Conservation (phyloP, 2,797 vertebrate genomes). For the Muscicapa comitata region DNA sequence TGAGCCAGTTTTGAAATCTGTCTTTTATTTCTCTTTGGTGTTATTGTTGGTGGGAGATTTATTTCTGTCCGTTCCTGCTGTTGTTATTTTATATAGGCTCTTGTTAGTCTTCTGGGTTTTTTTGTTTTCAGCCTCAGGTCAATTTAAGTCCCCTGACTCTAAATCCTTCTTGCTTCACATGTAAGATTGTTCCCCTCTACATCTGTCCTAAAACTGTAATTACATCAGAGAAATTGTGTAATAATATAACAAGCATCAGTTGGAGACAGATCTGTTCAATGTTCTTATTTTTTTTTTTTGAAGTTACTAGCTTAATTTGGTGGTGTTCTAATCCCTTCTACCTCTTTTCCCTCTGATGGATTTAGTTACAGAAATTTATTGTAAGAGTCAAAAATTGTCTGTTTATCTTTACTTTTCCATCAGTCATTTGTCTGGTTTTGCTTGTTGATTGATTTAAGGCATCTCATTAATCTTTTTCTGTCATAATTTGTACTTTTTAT, state of each 20-base stretch:
- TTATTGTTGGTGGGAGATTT: slow-evolving; percentile 44
- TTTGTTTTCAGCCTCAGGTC: slow-evolving; percentile 22
- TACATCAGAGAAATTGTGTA: neutral
- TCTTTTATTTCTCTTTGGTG: slow-evolving; percentile 55
- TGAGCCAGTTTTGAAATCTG: slow-evolving; percentile 31
- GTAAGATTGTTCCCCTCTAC: neutral
- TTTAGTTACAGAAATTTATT: neutral
- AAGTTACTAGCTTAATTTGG: neutral
- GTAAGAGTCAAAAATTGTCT: neutral
- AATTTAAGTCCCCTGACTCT: slow-evolving; percentile 7
- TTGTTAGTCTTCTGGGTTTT: slow-evolving; percentile 42
- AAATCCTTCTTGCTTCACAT: slow-evolving; percentile 10
- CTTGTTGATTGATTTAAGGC: neutral
- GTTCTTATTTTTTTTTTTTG: neutral
- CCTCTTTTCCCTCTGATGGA: neutral
- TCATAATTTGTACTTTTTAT: neutral
- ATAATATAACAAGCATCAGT: neutral
- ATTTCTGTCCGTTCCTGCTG: slow-evolving; percentile 34
- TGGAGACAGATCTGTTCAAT: neutral
- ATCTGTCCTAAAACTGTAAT: neutral
- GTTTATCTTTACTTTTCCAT: neutral
- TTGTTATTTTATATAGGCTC: slow-evolving; percentile 28
- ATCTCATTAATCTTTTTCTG: neutral
- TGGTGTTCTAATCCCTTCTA: neutral
- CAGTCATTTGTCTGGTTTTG: neutral